Evolutionary conservation across 2,797 vertebrate genomes (phyloP).

Genomic region (Liparis tanakae): DNA sequence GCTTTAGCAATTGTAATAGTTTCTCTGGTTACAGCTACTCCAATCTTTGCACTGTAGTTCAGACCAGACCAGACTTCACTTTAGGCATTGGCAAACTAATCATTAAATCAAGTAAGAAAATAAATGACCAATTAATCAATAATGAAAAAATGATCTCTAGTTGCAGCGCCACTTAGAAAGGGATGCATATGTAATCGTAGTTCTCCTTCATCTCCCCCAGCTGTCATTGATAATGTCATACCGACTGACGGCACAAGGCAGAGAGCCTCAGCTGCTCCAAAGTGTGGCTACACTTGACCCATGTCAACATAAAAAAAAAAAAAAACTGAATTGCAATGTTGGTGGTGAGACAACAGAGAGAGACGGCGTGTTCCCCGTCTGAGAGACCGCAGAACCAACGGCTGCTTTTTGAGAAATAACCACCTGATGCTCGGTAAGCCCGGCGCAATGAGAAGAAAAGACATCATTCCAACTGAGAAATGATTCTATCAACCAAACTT

Average conservation of each 20-base stretch:
- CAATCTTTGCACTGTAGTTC: not conserved
- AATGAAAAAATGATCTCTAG: not conserved
- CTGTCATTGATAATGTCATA: not conserved
- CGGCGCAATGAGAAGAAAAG: not conserved
- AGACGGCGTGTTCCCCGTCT: not conserved
- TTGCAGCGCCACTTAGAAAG: not conserved
- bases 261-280: not conserved
- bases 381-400: not conserved
- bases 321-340: not conserved
- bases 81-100: not conserved
- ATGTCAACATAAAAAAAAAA: not conserved
- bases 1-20: not conserved
- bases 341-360: not conserved
- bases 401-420: not conserved
- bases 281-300: not conserved
- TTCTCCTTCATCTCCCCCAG: not conserved
- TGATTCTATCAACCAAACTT: not conserved
- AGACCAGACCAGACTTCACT: not conserved
- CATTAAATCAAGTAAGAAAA: not conserved
- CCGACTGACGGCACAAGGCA: not conserved
- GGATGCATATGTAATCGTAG: not conserved
- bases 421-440: not conserved
- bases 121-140: not conserved
- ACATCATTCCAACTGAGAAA: not conserved
- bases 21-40: not conserved